Evolutionary conservation across 2,888 invertebrate genomes (phyloP).

Genomic region (Philonicus albiceps): DNA sequence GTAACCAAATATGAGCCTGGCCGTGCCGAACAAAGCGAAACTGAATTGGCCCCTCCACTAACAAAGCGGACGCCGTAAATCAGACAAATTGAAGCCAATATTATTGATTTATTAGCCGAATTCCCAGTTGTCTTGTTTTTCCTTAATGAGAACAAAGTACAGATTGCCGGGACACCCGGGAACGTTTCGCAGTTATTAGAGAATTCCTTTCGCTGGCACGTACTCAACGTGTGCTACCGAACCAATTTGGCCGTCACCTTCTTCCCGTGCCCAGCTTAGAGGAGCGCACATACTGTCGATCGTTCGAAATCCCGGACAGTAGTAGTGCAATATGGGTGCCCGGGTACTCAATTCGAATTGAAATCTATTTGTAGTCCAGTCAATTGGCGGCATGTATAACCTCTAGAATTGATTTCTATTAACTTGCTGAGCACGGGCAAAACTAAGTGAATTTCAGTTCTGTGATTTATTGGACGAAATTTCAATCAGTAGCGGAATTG

Average conservation of each 20-base stretch:
- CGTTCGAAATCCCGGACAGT: background rate
- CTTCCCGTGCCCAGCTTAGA: background rate
- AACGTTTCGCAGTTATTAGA: constrained; percentile 32
- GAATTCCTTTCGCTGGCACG: constrained; percentile 27
- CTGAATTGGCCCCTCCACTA: constrained; percentile 33
- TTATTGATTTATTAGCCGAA: constrained; percentile 44
- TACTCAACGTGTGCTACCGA: constrained; percentile 15
- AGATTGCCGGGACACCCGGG: constrained; percentile 25
- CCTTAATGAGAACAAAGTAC: constrained; percentile 37
- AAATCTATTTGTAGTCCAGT: constrained; percentile 30
- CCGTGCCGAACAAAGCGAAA: background rate
- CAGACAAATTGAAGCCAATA: constrained; percentile 48
- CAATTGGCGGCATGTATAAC: constrained; percentile 1
- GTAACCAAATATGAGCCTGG: background rate
- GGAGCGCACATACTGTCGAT: background rate
- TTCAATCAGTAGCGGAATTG: constrained; percentile 20
- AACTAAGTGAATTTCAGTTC: constrained; percentile 23
- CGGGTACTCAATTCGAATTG: background rate
- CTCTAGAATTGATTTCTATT: constrained; percentile 17
- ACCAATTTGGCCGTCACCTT: constrained; percentile 36
- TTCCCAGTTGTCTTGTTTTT: constrained; percentile 32
- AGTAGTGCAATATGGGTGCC: background rate
- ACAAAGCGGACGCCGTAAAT: constrained; percentile 46
- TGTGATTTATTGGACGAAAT: constrained; percentile 27
- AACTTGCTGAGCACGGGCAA: constrained; percentile 31